Percentiles rank a stretch among this genome's conserved stretches.
These are phyloP conservation scores for Noctua janthe DNA, from an alignment of 2,888 invertebrate species.

Conservation along the genomic window DNA sequence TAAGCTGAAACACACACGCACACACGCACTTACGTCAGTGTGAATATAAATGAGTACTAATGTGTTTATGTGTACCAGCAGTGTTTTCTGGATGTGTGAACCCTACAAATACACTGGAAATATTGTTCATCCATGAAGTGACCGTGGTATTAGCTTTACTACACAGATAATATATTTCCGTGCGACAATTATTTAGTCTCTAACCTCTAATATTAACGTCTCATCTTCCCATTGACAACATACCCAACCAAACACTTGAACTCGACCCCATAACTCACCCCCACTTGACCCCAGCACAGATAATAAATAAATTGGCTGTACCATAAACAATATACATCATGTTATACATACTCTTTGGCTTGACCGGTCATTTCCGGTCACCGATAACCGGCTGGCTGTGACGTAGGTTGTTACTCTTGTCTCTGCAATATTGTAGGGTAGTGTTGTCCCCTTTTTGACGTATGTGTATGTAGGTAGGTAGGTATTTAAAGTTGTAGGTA, in stretches of 20 bases:
- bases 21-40: too few relatives aligned
- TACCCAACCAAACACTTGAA: constrained; percentile 21
- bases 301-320: constrained; percentile 52
- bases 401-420: constrained; percentile 29
- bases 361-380: constrained; percentile 62
- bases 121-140: too few relatives aligned
- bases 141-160: too few relatives aligned
- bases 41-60: too few relatives aligned
- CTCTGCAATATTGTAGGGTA: constrained; percentile 34
- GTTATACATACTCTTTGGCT: constrained; percentile 48
- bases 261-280: constrained; percentile 36
- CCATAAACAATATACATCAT: constrained; percentile 57
- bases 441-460: constrained; percentile 1
- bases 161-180: not conserved
- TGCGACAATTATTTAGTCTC: not conserved
- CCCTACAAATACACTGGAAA: too few relatives aligned
- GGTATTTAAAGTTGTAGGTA: too few relatives aligned
- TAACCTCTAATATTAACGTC: not conserved
- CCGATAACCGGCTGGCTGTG: constrained; percentile 54
- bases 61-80: too few relatives aligned
- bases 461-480: not conserved
- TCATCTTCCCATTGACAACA: not conserved
- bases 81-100: too few relatives aligned
- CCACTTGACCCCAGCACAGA: constrained; percentile 31
- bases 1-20: too few relatives aligned